Evolutionary conservation across 2,888 invertebrate species (phyloP).

Genomic region (Andrena fulva): DNA sequence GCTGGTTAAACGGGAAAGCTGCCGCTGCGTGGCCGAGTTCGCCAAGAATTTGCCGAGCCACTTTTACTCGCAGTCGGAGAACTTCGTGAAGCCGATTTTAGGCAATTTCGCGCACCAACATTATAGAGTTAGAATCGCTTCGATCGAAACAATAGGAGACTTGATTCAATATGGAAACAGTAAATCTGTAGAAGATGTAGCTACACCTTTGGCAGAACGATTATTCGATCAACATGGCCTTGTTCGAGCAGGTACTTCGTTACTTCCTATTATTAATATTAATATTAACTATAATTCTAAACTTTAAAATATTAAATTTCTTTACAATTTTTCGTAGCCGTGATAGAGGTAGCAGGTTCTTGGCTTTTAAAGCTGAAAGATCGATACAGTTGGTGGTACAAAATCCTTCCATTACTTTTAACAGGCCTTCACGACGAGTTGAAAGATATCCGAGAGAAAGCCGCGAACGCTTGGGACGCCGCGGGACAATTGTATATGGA

Average conservation of each 20-base stretch:
- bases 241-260: constrained; percentile 87
- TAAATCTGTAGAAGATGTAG: constrained; percentile 90
- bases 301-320: not conserved
- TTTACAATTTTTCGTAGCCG: constrained; percentile 85
- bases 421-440: constrained; percentile 94
- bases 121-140: constrained; percentile 91
- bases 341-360: constrained; percentile 90
- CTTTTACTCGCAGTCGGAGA: constrained; percentile 92
- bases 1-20: constrained; percentile 92
- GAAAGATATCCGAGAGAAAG: constrained; percentile 89
- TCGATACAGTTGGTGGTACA: constrained; percentile 95
- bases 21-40: constrained; percentile 89
- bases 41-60: constrained; percentile 88
- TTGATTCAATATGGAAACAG: constrained; percentile 89
- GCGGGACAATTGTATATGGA: constrained; percentile 92
- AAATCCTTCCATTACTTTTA: constrained; percentile 93
- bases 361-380: constrained; percentile 93
- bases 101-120: constrained; percentile 93
- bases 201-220: constrained; percentile 93
- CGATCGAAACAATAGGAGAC: constrained; percentile 90
- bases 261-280: constrained; percentile 25
- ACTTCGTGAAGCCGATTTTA: constrained; percentile 90
- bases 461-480: constrained; percentile 89
- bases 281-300: not conserved
- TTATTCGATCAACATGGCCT: constrained; percentile 93